Conservation (phyloP, 2,888 invertebrate genomes). For the Nebria salina region DNA sequence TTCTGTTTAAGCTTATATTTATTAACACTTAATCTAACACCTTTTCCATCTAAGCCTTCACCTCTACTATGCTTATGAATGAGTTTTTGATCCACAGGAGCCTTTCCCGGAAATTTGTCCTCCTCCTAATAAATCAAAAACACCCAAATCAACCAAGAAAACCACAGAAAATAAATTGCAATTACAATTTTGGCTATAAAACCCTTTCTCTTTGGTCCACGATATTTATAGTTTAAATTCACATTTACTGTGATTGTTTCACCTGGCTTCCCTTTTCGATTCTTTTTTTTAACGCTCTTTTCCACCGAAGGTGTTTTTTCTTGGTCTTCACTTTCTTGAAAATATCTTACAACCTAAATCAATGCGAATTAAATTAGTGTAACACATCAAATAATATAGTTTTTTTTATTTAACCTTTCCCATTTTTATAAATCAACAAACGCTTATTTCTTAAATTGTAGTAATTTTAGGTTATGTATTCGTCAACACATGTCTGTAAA, state of each 20-base stretch:
- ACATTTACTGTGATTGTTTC: constrained; percentile 44
- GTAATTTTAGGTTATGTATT: constrained; percentile 13
- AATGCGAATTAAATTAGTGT: constrained; percentile 14
- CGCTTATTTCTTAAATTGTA: not conserved
- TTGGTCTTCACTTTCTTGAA: constrained; percentile 25
- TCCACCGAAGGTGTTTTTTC: constrained; percentile 6
- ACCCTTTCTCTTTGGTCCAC: constrained; percentile 30
- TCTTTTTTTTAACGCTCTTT: constrained; percentile 21
- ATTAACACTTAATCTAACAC: constrained; percentile 72
- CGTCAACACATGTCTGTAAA: constrained; percentile 6
- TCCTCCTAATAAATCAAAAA: constrained; percentile 48
- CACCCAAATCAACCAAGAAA: constrained; percentile 7
- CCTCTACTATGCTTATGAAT: constrained; percentile 73
- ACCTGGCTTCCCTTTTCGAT: constrained; percentile 13
- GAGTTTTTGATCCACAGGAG: constrained; percentile 65
- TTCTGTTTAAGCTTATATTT: constrained; percentile 71
- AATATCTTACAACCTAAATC: constrained; percentile 46
- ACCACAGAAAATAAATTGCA: not conserved
- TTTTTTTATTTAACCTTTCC: constrained; percentile 40
- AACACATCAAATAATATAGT: not conserved
- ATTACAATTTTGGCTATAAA: not conserved
- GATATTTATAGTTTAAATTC: constrained; percentile 48
- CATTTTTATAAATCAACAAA: constrained; percentile 23
- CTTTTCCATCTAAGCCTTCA: constrained; percentile 67
- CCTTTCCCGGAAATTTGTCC: constrained; percentile 65